A percentile compares a stretch with the other conserved stretches of the same genome.
Evolutionary conservation across 1,140 invertebrate genomes (phyloP).

Genomic region (Zaprionus taronus): DNA sequence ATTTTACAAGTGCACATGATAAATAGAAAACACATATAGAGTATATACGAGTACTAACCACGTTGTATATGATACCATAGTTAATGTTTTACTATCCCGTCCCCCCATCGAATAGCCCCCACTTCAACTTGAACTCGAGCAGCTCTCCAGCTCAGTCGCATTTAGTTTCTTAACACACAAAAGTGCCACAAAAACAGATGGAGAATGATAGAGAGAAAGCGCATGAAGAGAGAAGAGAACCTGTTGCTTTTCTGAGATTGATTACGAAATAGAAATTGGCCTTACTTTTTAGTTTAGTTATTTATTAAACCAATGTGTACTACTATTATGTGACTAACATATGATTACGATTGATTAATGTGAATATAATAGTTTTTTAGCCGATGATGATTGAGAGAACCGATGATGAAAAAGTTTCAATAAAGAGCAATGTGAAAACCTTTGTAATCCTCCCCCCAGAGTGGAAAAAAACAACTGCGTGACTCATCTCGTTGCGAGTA

Average conservation of each 20-base stretch:
- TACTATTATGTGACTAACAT: slow-evolving; percentile 57
- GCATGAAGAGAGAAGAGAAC: background rate
- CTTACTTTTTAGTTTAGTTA: slow-evolving; percentile 71
- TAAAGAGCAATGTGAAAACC: slow-evolving; percentile 55
- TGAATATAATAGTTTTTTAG: slow-evolving; percentile 54
- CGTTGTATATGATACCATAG: slow-evolving; percentile 9
- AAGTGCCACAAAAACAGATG: slow-evolving; percentile 52
- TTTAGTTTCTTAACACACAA: slow-evolving; percentile 67
- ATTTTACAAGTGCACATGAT: slow-evolving; percentile 44
- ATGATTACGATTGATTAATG: slow-evolving; percentile 55
- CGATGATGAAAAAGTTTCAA: slow-evolving; percentile 62
- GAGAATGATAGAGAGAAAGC: slow-evolving; percentile 26
- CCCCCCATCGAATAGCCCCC: slow-evolving; percentile 10
- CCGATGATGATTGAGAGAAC: slow-evolving; percentile 39
- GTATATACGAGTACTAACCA: slow-evolving; percentile 17
- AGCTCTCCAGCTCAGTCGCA: slow-evolving; percentile 48
- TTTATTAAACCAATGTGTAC: slow-evolving; percentile 65
- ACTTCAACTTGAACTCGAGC: slow-evolving; percentile 24
- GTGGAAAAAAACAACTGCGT: slow-evolving; percentile 10
- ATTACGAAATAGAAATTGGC: slow-evolving; percentile 61
- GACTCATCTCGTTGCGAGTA: slow-evolving; percentile 72
- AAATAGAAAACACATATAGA: slow-evolving; percentile 22
- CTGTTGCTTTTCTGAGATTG: slow-evolving; percentile 41
- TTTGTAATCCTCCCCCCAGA: slow-evolving; percentile 23
- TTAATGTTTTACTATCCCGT: slow-evolving; percentile 27